Conservation (phyloP, 2,888 invertebrate genomes). For the Zygogramma bicolorata region DNA sequence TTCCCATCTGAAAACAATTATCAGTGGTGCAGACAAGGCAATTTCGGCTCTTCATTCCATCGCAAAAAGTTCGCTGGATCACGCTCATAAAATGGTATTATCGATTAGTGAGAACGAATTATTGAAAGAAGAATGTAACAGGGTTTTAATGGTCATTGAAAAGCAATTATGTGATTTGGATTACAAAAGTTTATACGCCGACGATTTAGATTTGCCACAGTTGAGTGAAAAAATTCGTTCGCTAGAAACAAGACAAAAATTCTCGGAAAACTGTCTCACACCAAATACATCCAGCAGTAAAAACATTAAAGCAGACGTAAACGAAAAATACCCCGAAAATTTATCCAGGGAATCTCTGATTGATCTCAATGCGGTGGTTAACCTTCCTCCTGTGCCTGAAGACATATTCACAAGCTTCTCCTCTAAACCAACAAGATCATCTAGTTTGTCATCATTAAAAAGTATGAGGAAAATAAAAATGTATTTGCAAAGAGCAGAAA, state of each 20-base stretch:
- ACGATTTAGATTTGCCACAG: constrained; percentile 47
- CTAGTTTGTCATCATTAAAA: constrained; percentile 67
- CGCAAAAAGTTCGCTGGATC: constrained; percentile 59
- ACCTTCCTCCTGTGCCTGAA: constrained; percentile 67
- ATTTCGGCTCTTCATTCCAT: constrained; percentile 61
- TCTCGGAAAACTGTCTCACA: constrained; percentile 48
- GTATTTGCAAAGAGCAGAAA: constrained; percentile 65
- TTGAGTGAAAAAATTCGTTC: constrained; percentile 60
- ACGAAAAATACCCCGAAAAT: constrained; percentile 68
- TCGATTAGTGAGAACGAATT: constrained; percentile 36
- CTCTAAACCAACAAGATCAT: constrained; percentile 63
- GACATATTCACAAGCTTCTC: constrained; percentile 64
- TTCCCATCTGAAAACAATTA: constrained; percentile 60
- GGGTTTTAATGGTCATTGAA: constrained; percentile 61
- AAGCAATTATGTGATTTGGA: constrained; percentile 61
- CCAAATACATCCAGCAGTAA: constrained; percentile 55
- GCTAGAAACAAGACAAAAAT: constrained; percentile 44
- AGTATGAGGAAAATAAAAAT: constrained; percentile 67
- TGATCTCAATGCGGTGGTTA: constrained; percentile 64
- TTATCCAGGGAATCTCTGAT: constrained; percentile 66
- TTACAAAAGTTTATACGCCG: constrained; percentile 51
- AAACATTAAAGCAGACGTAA: constrained; percentile 64
- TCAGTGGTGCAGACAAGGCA: constrained; percentile 61
- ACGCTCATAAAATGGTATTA: constrained; percentile 61
- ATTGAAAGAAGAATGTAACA: constrained; percentile 61